Evolutionary conservation across 2,888 invertebrate genomes (phyloP), one percentile per base, ranked within the genome.

Genomic region (Drosophila atripex): DNA sequence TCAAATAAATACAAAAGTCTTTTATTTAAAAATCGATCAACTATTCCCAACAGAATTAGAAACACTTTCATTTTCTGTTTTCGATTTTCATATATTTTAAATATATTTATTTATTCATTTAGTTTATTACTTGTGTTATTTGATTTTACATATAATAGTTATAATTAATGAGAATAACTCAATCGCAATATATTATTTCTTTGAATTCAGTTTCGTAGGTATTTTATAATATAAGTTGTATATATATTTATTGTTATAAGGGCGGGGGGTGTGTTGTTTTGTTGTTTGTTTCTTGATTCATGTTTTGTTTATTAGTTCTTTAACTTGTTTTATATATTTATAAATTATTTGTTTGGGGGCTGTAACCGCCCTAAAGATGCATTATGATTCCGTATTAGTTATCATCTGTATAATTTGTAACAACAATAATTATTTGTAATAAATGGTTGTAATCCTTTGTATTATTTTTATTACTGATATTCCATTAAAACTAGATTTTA

Each of bases 151-250:
- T 73, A 71, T 66, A 66, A 66, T 83, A 86, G 80, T 85, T 83
- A 77, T 83, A 86, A 83, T 85, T 83, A 77, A 80, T 83, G 83
- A 82, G 83, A 85, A 85, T 83, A 80, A 80, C 82, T 82, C 82
- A 85, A 69, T 69, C 60, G 69, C 53, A 59, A 53, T 69, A 78
- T 71, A 75, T 78, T 82, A 72, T 68, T 78, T 61, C 49, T 70
- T 78, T 78, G 35, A 56, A 57, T 57, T 47, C 32, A 16, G 63
- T 66, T 72, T 73, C 23, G 58, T 77, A 72, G 65, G 65, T 72
- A 65, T 69, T 61, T 47, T 21, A 51, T 60, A 71, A 73, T 80
- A 76, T 64, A 74, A 77, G 76, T 82, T 41, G 66, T 85, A 78
- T 78, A 78, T 85, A 75, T 78, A 82, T 71, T 82, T 74, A 71